These are phyloP conservation scores for Otolemur crassicaudatus DNA, from an alignment of 2,797 vertebrate genomes.

Conservation along the genomic window DNA sequence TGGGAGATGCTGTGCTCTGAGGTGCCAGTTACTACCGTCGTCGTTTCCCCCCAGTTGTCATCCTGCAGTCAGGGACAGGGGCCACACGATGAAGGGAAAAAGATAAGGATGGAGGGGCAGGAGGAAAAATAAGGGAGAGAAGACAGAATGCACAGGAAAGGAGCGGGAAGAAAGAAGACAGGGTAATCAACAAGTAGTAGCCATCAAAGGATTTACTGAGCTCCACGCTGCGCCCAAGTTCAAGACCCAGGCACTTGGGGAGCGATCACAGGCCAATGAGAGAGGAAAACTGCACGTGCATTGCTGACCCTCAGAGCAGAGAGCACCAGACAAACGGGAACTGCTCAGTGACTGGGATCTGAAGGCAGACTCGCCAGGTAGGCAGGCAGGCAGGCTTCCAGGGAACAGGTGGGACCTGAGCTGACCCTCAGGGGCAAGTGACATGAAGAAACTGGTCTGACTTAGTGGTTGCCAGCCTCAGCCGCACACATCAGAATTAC, in stretches of 20 bases:
- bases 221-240: not conserved
- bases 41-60: conserved; percentile 97
- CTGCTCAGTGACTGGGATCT: not conserved
- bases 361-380: not conserved
- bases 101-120: not conserved
- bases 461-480: conserved; percentile 3
- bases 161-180: not conserved
- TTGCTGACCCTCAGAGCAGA: not conserved
- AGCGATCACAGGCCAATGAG: not conserved
- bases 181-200: not conserved
- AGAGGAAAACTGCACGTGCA: not conserved
- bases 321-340: not conserved
- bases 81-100: not conserved
- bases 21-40: conserved; percentile 95
- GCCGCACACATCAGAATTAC: not conserved
- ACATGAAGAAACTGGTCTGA: not conserved
- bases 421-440: not conserved
- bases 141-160: not conserved
- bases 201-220: not conserved
- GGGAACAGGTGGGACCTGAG: not conserved
- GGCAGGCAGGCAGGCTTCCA: not conserved
- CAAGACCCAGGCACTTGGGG: not conserved
- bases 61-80: conserved; percentile 86
- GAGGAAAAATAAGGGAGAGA: not conserved
- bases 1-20: conserved; percentile 96